phyloP scores from a whole-genome alignment of 2,797 vertebrate genomes.

The Ficedula albicollis region DNA sequence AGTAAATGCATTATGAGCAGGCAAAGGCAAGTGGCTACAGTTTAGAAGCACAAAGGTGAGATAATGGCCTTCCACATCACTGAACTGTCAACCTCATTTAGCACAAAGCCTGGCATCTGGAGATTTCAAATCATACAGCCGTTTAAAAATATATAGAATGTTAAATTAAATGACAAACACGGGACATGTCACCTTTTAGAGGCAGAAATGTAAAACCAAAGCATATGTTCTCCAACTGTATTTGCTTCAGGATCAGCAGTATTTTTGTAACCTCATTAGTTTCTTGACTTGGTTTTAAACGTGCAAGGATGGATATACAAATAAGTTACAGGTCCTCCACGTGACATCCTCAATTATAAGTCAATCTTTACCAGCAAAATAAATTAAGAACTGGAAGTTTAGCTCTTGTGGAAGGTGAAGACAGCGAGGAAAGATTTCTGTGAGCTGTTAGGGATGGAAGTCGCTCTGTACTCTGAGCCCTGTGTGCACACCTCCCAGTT shows the following conservation, averaged over 20 bases:
- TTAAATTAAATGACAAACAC: conserved; percentile 76
- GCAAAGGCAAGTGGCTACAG: conserved; percentile 81
- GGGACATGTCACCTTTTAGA: conserved; percentile 70
- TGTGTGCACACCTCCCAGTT: neutral
- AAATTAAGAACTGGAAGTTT: neutral
- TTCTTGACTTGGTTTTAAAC: conserved; percentile 41
- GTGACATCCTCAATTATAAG: neutral
- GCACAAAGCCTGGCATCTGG: conserved; percentile 75
- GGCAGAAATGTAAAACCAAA: conserved; percentile 58
- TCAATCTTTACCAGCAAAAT: neutral
- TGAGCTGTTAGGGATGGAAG: neutral
- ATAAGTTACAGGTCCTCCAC: neutral
- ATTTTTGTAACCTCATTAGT: conserved; percentile 51
- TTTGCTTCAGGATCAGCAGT: conserved; percentile 41
- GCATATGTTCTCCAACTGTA: conserved; percentile 33
- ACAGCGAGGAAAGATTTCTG: neutral
- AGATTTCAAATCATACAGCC: conserved; percentile 76
- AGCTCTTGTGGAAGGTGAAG: neutral
- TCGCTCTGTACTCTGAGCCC: neutral
- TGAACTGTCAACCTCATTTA: conserved; percentile 85
- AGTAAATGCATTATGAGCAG: conserved; percentile 83
- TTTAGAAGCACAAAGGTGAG: conserved; percentile 87
- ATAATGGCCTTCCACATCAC: conserved; percentile 85
- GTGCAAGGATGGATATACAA: neutral
- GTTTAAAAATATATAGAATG: conserved; percentile 77